Base-by-base conservation (phyloP, 92 coral and sea anemone genomes). In the Phenganax marumi region DNA sequence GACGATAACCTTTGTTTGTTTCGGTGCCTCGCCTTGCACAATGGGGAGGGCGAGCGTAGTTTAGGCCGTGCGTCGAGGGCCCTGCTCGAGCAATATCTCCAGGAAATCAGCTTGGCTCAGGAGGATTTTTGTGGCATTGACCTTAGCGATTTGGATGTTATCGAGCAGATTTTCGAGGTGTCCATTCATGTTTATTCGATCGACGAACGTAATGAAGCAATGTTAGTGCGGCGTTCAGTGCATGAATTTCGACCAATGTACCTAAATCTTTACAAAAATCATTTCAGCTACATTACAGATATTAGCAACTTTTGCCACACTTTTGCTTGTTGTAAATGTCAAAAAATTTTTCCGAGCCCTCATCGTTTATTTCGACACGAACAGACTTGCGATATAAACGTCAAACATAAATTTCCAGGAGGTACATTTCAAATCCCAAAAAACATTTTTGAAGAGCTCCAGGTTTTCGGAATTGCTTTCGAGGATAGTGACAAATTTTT, bases 401-500 rank as follows among this genome's bases (percentile, higher is more conserved):
- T n/a, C n/a, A n/a, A n/a, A n/a, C n/a, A n/a, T n/a, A n/a, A n/a
- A n/a, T n/a, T n/a, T n/a, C n/a, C n/a, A n/a, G n/a, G n/a, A n/a
- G 81, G 11, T 43, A 54, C 3, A 49, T 76, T 48, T 24, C 73
- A 56, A 16, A 17, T 56, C 5, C 3, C 2, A 4, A 56, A 48
- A 48, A 76, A 69, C 2, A 13, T 76, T 2, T 76, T 76, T 76
- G 49, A 76, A 57, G 81, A 76, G 39, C 63, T 76, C 18, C 70
- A 76, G 19, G 46, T 7, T 2, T 12, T 53, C 8, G 72, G 81
- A 9, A 51, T 76, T 4, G 3, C 5, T 5, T 25, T 76, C 12
- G 61, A 54, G n/a, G 66, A 39, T 22, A 17, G 9, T 0, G 63
- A 53, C 18, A 76, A 56, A 10, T 52, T 53, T 56, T 76, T 11